Percentiles rank a stretch among this genome's conserved stretches.
Evolutionary conservation across 2,888 invertebrate species (phyloP).

Genomic region (Ptilodon capucinus): DNA sequence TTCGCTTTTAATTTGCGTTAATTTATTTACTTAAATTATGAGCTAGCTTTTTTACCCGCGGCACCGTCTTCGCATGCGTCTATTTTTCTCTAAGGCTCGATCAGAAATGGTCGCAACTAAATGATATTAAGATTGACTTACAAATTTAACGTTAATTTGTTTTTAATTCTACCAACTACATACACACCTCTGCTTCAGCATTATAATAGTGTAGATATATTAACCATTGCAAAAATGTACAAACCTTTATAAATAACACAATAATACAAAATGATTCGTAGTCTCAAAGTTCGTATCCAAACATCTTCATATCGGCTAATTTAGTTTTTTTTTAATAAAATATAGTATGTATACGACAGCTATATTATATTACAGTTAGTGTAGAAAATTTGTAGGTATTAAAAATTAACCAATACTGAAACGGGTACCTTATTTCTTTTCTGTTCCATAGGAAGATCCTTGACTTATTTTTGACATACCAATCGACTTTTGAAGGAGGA

Average conservation of each 20-base stretch:
- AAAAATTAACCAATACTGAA: conserved; percentile 26
- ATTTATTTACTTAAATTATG: too few relatives aligned
- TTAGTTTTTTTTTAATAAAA: neutral
- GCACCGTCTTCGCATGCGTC: too few relatives aligned
- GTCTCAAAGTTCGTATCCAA: neutral
- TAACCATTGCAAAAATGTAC: neutral
- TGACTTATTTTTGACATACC: conserved; percentile 93
- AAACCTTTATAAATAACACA: neutral
- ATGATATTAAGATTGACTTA: too few relatives aligned
- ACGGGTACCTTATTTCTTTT: conserved; percentile 69
- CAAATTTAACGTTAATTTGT: too few relatives aligned
- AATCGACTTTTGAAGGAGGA: conserved; percentile 90
- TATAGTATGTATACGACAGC: neutral
- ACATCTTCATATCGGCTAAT: neutral
- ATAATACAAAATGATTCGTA: neutral
- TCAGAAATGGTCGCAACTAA: too few relatives aligned
- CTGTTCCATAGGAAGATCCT: conserved; percentile 90
- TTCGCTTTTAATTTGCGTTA: too few relatives aligned
- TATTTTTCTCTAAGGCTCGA: too few relatives aligned
- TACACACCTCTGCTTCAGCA: neutral
- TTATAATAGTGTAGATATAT: too few relatives aligned
- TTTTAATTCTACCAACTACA: neutral
- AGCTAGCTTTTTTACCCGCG: too few relatives aligned
- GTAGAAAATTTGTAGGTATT: too few relatives aligned
- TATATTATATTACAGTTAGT: neutral